A percentile compares a stretch with the other conserved stretches of the same genome.
These are phyloP conservation scores for Pseudachorutes palmiensis DNA, from an alignment of 1,140 invertebrate species.

Conservation along the genomic window DNA sequence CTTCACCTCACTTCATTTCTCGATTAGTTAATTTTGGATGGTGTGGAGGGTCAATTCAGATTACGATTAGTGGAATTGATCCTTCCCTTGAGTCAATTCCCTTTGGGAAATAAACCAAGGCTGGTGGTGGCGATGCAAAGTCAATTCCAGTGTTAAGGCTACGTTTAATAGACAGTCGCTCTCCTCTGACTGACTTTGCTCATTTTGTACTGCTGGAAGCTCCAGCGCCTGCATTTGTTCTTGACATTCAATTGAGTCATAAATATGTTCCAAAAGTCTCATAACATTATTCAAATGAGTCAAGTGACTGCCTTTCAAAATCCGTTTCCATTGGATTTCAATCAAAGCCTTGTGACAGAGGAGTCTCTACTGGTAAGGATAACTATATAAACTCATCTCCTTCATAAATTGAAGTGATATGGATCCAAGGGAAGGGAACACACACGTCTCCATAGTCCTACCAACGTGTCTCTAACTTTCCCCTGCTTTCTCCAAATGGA, in stretches of 20 bases:
- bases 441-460: background rate
- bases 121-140: no score
- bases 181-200: no score
- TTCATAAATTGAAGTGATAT: background rate
- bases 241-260: background rate
- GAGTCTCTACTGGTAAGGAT: background rate
- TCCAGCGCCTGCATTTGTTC: background rate
- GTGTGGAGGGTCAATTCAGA: constrained; percentile 3
- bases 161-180: no score
- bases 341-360: constrained; percentile 1
- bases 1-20: constrained; percentile 23
- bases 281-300: background rate
- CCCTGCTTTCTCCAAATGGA: background rate
- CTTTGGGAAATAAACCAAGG: background rate
- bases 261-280: background rate
- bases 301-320: background rate
- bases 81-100: background rate
- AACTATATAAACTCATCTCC: background rate
- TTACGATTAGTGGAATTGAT: background rate
- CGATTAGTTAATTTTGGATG: constrained; percentile 7
- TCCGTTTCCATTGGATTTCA: background rate
- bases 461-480: background rate
- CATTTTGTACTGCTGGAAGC: no score
- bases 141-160: no score
- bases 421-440: background rate